These are phyloP conservation scores for Pelodytes ibericus DNA, from an alignment of 2,797 vertebrate genomes.

Conservation along the genomic window DNA sequence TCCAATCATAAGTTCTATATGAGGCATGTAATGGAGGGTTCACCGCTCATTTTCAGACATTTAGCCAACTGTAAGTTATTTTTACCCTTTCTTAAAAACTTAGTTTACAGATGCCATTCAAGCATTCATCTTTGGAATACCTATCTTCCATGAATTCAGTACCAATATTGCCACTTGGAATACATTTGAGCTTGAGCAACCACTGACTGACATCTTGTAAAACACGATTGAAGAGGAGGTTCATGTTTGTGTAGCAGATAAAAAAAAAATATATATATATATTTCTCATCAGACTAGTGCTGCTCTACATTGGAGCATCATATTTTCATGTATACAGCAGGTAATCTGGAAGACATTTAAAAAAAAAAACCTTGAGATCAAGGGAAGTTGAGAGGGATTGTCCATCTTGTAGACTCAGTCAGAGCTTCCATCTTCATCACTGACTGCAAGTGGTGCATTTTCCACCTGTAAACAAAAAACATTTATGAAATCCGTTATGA, in stretches of 20 bases:
- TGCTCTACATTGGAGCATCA: neutral
- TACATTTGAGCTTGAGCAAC: too few relatives aligned
- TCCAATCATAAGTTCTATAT: too few relatives aligned
- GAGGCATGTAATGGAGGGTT: too few relatives aligned
- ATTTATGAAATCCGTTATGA: neutral
- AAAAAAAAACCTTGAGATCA: neutral
- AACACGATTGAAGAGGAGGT: too few relatives aligned
- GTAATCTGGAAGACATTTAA: neutral
- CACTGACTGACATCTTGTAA: too few relatives aligned
- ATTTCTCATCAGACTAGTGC: neutral
- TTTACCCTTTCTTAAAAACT: too few relatives aligned
- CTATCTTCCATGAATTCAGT: too few relatives aligned
- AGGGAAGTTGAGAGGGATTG: neutral
- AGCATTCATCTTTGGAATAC: too few relatives aligned
- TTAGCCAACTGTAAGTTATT: too few relatives aligned
- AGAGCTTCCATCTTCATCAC: conserved; percentile 40
- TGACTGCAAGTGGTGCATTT: neutral
- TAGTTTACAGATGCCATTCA: too few relatives aligned
- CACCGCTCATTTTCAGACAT: too few relatives aligned
- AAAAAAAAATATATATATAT: neutral
- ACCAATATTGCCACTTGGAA: too few relatives aligned
- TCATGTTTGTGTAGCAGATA: neutral
- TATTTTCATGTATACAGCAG: neutral
- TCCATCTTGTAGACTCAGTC: conserved; percentile 15
- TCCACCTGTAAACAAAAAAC: conserved; percentile 12